Evolutionary conservation across 1,140 invertebrate genomes (phyloP).

Genomic region (Drosophila aff.): DNA sequence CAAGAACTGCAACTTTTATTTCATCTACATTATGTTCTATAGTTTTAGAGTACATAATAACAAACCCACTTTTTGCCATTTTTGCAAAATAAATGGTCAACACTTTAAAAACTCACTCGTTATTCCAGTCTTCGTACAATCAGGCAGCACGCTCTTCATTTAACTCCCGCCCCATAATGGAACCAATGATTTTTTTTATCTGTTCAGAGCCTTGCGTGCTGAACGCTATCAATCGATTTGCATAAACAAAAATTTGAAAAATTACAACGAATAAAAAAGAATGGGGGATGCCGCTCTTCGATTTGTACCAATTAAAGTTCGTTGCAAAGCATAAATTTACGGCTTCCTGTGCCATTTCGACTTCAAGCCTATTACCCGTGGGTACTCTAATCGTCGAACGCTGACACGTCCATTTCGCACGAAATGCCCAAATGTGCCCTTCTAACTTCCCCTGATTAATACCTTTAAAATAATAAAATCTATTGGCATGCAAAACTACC

Average conservation of each 20-base stretch:
- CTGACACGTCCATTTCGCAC: constrained; percentile 16
- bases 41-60: no score
- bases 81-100: neutral
- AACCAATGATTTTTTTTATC: neutral
- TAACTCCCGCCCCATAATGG: neutral
- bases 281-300: constrained; percentile 30
- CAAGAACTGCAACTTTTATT: no score
- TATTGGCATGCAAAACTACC: constrained; percentile 58
- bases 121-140: neutral
- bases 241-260: constrained; percentile 53
- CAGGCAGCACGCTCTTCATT: neutral
- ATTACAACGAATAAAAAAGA: constrained; percentile 43
- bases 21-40: no score
- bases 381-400: neutral
- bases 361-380: constrained; percentile 16
- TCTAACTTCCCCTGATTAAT: constrained; percentile 18
- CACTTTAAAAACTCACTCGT: neutral
- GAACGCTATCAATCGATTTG: constrained; percentile 67
- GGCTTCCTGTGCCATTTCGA: constrained; percentile 13
- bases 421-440: neutral
- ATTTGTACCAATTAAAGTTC: constrained; percentile 67
- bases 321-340: constrained; percentile 34
- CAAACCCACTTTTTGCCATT: no score
- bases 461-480: constrained; percentile 59
- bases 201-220: constrained; percentile 38